phyloP scores from a whole-genome alignment of 2,888 invertebrate genomes.

The Spialia ferax region DNA sequence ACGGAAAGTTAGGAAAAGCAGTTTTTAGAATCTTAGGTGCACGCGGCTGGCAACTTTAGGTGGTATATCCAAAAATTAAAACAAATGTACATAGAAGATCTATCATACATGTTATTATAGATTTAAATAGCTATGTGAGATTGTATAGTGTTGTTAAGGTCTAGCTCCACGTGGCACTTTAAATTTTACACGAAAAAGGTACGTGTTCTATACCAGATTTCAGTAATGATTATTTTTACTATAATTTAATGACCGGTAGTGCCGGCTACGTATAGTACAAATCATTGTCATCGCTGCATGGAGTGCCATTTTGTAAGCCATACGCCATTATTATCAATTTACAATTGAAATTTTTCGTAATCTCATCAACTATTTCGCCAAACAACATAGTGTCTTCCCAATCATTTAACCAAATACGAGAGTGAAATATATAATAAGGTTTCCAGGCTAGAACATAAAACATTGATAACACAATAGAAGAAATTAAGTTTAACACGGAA shows the following conservation, averaged over 20 bases:
- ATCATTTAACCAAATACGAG: conserved; percentile 17
- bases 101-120: conserved; percentile 10
- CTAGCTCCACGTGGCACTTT: conserved; percentile 19
- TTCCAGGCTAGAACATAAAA: no score
- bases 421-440: conserved; percentile 19
- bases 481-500: background rate
- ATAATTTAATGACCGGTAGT: conserved; percentile 13
- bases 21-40: conserved; percentile 25
- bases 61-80: conserved; percentile 19
- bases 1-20: conserved; percentile 68
- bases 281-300: conserved; percentile 23
- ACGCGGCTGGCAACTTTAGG: conserved; percentile 38
- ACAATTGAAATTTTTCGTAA: background rate
- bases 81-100: conserved; percentile 26
- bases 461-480: background rate
- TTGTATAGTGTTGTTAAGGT: conserved; percentile 17
- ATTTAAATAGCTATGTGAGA: conserved; percentile 7
- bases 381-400: conserved; percentile 11
- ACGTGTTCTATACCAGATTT: background rate
- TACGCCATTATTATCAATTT: background rate
- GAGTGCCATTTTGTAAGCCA: conserved; percentile 34
- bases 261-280: conserved; percentile 29
- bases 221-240: background rate
- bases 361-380: conserved; percentile 6
- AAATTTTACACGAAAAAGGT: conserved; percentile 8